These are phyloP conservation scores for Stomatorhinus walkeri DNA, from an alignment of 2,797 vertebrate species.

Conservation along the genomic window DNA sequence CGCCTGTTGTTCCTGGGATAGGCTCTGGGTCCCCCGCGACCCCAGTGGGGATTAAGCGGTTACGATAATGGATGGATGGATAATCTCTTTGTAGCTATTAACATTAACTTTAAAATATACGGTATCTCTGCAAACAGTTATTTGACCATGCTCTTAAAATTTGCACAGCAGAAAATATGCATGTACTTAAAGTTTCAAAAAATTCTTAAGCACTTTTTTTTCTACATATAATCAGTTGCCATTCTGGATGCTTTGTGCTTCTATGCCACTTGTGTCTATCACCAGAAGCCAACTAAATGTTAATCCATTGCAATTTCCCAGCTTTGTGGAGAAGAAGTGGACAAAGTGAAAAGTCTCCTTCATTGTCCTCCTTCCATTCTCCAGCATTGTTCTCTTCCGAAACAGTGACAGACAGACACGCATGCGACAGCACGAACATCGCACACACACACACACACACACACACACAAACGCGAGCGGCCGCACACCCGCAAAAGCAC, in stretches of 20 bases:
- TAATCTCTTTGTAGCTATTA: background rate
- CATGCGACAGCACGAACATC: slow-evolving; percentile 11
- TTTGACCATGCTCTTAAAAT: background rate
- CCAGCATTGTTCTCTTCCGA: background rate
- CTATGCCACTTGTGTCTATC: background rate
- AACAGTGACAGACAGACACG: slow-evolving; percentile 21
- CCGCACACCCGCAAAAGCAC: slow-evolving; percentile 26
- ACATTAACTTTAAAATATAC: background rate
- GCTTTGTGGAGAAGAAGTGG: background rate
- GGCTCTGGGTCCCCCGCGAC: background rate
- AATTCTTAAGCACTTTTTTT: background rate
- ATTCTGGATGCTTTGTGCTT: background rate
- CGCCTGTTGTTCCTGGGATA: background rate
- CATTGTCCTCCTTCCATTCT: background rate
- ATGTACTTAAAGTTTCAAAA: background rate
- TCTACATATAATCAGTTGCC: background rate
- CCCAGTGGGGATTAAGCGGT: background rate
- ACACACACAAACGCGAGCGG: slow-evolving; percentile 30
- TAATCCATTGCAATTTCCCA: background rate
- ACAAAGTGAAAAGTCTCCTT: background rate
- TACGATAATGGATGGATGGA: background rate
- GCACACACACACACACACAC: slow-evolving; percentile 31
- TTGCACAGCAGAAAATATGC: background rate
- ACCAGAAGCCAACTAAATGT: background rate
- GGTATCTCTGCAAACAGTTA: background rate